Evolutionary conservation across 2,797 vertebrate species (phyloP).

Genomic region (Hylomyscus alleni): DNA sequence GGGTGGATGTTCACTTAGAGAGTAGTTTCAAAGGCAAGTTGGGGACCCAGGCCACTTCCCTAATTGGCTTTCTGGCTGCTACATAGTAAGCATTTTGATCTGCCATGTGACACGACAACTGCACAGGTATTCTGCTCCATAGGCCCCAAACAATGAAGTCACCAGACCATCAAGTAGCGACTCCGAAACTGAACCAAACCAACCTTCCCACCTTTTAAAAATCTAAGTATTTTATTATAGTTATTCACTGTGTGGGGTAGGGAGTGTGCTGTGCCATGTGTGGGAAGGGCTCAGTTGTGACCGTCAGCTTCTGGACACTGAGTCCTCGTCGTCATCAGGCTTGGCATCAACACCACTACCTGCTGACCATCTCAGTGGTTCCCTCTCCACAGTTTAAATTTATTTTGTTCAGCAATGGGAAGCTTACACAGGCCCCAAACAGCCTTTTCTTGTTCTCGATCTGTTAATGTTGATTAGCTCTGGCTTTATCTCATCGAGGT

Average conservation of each 20-base stretch:
- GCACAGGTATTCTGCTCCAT: not conserved
- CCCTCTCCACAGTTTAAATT: not conserved
- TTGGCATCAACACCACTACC: not conserved
- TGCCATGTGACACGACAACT: no score
- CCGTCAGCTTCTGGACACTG: not conserved
- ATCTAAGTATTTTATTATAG: not conserved
- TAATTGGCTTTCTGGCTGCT: not conserved
- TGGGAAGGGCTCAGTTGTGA: not conserved
- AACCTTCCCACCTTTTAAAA: not conserved
- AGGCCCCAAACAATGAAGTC: not conserved
- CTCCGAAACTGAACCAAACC: not conserved
- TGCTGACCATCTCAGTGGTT: not conserved
- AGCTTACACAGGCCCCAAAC: not conserved
- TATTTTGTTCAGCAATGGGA: not conserved
- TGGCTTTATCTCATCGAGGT: not conserved
- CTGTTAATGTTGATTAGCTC: not conserved
- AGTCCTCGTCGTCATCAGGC: not conserved
- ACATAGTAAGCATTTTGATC: not conserved
- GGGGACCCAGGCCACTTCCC: not conserved
- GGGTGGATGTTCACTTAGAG: not conserved
- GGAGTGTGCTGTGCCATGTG: no score
- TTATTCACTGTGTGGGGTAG: no score
- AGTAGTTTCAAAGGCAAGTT: not conserved
- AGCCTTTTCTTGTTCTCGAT: not conserved
- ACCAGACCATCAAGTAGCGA: not conserved